Base-by-base conservation (phyloP, 2,797 vertebrate genomes). In the Merluccius polli region DNA sequence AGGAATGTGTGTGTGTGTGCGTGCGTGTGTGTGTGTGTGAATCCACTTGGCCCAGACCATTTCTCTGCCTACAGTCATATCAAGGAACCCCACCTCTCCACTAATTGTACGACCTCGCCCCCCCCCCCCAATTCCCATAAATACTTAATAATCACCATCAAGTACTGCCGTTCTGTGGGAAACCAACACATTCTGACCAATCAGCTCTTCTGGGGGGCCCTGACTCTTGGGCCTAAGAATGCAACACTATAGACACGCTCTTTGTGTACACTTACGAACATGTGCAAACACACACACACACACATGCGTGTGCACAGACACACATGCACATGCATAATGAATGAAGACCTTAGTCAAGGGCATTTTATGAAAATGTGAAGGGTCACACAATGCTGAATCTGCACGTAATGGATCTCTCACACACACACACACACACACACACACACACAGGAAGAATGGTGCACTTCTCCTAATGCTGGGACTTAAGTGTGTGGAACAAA, bases 401-500 rank as follows among this genome's bases (percentile, higher is more conserved):
- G 78, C 77, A 76, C 65, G 71, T 16, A 35, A 33, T 32, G 48
- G 32, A 48, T 41, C 63, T 79, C 67, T 11, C 74, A n/a, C 27
- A 9, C 72, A 38, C 72, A 32, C 72, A 35, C 67, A 75, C 71
- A 74, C 73, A 78, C 73, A n/a, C 21, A n/a, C 32, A 71, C 48
- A 79, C 70, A 79, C 52, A 80, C 70, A 79, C 52, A 33, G 79
- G 85, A 88, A 88, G 83, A 91, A 91, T 81, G 69, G 82, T 76
- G 73, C 4, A 1, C 82, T 89, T 88, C 76, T 87, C 72, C 59
- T 76, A 79, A 16, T 59, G n/a, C 24, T 76, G 86, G 80, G 75
- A 12, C 36, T 70, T 74, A 32, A 70, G 35, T 32, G 41, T 0
- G 35, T 77, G 76, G 80, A 85, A 89, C 84, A 90, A 84, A 88